phyloP scores from a whole-genome alignment of 2,888 invertebrate genomes.

The Meta bourneti region DNA sequence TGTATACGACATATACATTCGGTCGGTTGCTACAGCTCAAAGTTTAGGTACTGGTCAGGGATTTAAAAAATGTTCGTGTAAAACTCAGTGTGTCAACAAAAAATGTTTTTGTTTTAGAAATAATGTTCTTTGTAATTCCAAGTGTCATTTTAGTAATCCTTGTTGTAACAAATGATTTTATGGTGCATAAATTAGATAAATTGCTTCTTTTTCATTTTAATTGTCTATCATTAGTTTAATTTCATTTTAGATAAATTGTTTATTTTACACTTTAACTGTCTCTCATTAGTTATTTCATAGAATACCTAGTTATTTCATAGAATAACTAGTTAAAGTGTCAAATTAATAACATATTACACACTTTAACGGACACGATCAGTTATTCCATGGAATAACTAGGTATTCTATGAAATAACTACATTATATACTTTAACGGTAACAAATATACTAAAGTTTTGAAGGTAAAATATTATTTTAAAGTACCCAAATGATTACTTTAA shows the following conservation, averaged over 20 bases:
- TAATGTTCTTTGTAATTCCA: too few relatives aligned
- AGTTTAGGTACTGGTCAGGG: slow-evolving; percentile 65
- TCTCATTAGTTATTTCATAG: too few relatives aligned
- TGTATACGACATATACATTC: too few relatives aligned
- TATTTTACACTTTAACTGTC: too few relatives aligned
- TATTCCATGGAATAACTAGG: slow-evolving; percentile 65
- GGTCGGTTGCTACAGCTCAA: slow-evolving; percentile 79
- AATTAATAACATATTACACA: slow-evolving; percentile 55
- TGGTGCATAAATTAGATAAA: slow-evolving; percentile 68
- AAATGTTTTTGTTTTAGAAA: too few relatives aligned
- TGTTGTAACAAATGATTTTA: too few relatives aligned
- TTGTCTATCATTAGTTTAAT: slow-evolving; percentile 64
- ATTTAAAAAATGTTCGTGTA: slow-evolving; percentile 66
- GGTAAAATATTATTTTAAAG: too few relatives aligned
- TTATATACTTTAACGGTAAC: slow-evolving; percentile 65
- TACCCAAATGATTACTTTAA: too few relatives aligned
- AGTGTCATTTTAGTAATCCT: too few relatives aligned
- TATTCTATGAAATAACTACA: slow-evolving; percentile 64
- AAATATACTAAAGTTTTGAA: not conserved
- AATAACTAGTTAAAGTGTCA: slow-evolving; percentile 20
- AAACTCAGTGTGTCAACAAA: too few relatives aligned
- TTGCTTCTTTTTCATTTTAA: slow-evolving; percentile 67
- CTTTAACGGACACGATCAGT: slow-evolving; percentile 66
- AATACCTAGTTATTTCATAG: too few relatives aligned
- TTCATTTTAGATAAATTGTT: too few relatives aligned